phyloP scores from a whole-genome alignment of 2,113 vertebrate genomes.

The Cololabis saira region DNA sequence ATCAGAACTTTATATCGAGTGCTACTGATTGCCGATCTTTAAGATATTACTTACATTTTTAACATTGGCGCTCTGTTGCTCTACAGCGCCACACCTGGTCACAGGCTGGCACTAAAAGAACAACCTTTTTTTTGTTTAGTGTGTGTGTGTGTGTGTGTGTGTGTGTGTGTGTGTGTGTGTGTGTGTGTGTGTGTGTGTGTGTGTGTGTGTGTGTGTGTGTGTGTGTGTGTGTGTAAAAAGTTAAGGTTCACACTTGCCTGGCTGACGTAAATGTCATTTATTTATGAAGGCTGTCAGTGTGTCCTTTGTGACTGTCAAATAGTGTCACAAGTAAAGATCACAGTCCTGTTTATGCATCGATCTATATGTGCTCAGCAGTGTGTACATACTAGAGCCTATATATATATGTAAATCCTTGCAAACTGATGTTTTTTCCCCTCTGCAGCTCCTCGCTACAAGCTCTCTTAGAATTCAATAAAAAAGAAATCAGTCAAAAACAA shows the following conservation, averaged over 20 bases:
- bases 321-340: slow-evolving; percentile 60
- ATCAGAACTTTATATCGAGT: no score
- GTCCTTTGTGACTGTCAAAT: slow-evolving; percentile 70
- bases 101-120: no score
- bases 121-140: no score
- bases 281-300: slow-evolving; percentile 51
- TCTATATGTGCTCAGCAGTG: slow-evolving; percentile 24
- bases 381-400: background rate
- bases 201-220: background rate
- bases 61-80: no score
- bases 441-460: background rate
- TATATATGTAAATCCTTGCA: slow-evolving; percentile 7
- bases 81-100: no score
- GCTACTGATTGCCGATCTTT: no score
- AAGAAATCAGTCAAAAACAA: slow-evolving; percentile 4
- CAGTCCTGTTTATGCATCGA: slow-evolving; percentile 61
- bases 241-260: slow-evolving; percentile 28
- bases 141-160: background rate
- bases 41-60: no score
- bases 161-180: background rate
- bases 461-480: slow-evolving; percentile 19
- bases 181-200: background rate
- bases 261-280: slow-evolving; percentile 71
- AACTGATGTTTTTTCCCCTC: background rate
- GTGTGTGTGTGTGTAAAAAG: slow-evolving; percentile 1